phyloP scores from a whole-genome alignment of 2,888 invertebrate species.

The Boloria selene region DNA sequence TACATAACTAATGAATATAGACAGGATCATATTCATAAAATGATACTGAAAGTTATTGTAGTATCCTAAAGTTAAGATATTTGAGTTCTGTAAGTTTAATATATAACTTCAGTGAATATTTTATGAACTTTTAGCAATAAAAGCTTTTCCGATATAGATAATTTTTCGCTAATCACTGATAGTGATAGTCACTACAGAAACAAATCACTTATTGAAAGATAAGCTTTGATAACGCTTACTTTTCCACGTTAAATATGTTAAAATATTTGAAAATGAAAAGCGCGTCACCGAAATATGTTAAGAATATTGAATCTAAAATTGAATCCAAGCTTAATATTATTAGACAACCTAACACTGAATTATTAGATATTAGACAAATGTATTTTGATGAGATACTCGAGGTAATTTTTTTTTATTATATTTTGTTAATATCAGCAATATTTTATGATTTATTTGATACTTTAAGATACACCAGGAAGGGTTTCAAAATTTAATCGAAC shows the following conservation, averaged over 20 bases:
- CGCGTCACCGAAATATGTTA: slow-evolving; percentile 60
- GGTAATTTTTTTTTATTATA: slow-evolving; percentile 45
- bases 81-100: too few species aligned
- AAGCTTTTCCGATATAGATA: neutral
- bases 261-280: slow-evolving; percentile 37
- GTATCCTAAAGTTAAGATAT: too few species aligned
- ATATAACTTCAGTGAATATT: neutral
- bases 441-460: slow-evolving; percentile 5
- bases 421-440: neutral
- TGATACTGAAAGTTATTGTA: too few species aligned
- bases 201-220: slow-evolving; percentile 36
- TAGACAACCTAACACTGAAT: slow-evolving; percentile 52
- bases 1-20: too few species aligned
- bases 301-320: slow-evolving; percentile 56
- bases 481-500: slow-evolving; percentile 58
- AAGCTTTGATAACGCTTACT: neutral
- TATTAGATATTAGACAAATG: slow-evolving; percentile 60
- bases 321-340: slow-evolving; percentile 53
- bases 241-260: neutral
- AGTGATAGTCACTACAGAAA: slow-evolving; percentile 65
- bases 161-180: neutral
- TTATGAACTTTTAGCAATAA: neutral
- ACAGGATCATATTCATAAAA: too few species aligned
- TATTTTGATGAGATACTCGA: slow-evolving; percentile 60
- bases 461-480: slow-evolving; percentile 69